Evolutionary conservation across 2,888 invertebrate genomes (phyloP).

Genomic region (Rhagophthalmus giganteus): DNA sequence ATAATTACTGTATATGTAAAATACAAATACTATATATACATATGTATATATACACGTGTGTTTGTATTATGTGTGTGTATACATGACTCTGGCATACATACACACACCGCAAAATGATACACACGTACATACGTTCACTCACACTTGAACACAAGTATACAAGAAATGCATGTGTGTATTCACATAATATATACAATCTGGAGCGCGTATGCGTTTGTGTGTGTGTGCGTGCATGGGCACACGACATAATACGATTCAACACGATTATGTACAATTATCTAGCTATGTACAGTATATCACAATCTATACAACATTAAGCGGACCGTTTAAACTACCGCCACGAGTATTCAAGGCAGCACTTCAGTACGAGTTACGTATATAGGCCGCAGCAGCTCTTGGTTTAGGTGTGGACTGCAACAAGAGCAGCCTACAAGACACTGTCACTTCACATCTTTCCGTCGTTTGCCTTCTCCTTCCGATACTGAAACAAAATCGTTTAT

Average conservation of each 20-base stretch:
- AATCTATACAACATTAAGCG: constrained; percentile 51
- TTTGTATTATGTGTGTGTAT: constrained; percentile 8
- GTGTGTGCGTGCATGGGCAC: constrained; percentile 9
- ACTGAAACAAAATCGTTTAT: constrained; percentile 46
- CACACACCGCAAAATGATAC: neutral
- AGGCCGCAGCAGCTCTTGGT: constrained; percentile 41
- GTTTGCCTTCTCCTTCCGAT: constrained; percentile 53
- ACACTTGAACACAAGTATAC: neutral
- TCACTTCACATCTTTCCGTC: constrained; percentile 57
- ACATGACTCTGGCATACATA: constrained; percentile 7
- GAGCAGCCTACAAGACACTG: constrained; percentile 53
- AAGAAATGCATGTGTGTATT: constrained; percentile 2
- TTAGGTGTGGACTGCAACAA: constrained; percentile 37
- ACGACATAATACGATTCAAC: constrained; percentile 33
- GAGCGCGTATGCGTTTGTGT: constrained; percentile 39
- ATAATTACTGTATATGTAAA: constrained; percentile 38
- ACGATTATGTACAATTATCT: constrained; percentile 45
- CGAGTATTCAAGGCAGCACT: constrained; percentile 43
- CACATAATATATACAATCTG: constrained; percentile 40
- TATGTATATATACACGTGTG: constrained; percentile 22
- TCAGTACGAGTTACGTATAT: constrained; percentile 42
- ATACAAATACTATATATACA: constrained; percentile 38
- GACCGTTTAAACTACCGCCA: constrained; percentile 38
- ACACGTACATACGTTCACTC: neutral
- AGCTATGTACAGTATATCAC: constrained; percentile 54